Percentiles rank a stretch among this genome's conserved stretches.
These are phyloP conservation scores for Bubalus kerabau DNA, from an alignment of 2,113 vertebrate genomes.

Conservation along the genomic window DNA sequence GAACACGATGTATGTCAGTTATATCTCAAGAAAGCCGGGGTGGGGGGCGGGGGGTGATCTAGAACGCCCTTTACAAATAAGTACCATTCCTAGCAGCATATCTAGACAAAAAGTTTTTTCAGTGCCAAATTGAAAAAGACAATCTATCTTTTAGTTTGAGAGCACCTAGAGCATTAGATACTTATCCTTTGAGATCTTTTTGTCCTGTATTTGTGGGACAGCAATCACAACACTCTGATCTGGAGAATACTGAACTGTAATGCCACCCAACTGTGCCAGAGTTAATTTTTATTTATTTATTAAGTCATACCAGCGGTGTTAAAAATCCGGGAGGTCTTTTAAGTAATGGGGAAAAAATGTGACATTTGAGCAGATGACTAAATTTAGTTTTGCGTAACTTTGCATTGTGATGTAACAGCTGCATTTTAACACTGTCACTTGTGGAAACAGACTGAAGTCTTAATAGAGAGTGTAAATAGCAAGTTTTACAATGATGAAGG, in stretches of 20 bases:
- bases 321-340: neutral
- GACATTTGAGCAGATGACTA: neutral
- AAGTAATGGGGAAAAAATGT: neutral
- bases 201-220: neutral
- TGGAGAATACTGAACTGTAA: neutral
- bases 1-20: neutral
- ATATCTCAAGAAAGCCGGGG: neutral
- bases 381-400: slow-evolving; percentile 8
- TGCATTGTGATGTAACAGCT: neutral
- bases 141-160: neutral
- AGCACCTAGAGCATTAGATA: neutral
- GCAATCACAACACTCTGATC: neutral
- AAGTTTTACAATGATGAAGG: neutral
- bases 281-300: slow-evolving; percentile 1
- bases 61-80: neutral
- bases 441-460: neutral
- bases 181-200: neutral
- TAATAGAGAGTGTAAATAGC: neutral
- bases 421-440: slow-evolving; percentile 19
- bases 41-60: neutral
- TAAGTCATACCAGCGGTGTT: neutral
- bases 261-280: neutral
- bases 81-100: neutral
- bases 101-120: neutral
- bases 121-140: neutral